A percentile compares a stretch with the other conserved stretches of the same genome.
phyloP scores from a whole-genome alignment of 2,888 invertebrate genomes.

The Deroplatys truncata region DNA sequence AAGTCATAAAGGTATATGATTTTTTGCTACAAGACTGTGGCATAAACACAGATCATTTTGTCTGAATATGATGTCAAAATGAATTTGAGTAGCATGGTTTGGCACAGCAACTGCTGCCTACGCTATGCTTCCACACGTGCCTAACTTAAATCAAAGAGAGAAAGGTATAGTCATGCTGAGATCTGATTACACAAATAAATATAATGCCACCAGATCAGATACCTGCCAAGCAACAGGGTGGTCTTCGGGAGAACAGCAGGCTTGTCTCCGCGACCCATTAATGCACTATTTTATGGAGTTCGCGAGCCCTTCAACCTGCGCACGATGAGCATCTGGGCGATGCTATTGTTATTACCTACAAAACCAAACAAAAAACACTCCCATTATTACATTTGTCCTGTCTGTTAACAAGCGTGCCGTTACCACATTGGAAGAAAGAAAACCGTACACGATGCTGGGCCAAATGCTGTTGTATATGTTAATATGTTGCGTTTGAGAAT shows the following conservation, averaged over 20 bases:
- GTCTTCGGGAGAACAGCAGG: neutral
- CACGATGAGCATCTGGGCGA: neutral
- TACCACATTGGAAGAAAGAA: too few species aligned
- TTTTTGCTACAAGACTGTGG: neutral
- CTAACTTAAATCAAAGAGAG: neutral
- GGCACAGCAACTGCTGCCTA: neutral
- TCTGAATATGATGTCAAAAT: neutral
- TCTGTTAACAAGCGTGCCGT: neutral
- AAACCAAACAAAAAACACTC: neutral
- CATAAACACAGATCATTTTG: neutral
- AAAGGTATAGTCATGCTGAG: neutral
- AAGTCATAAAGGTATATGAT: too few species aligned
- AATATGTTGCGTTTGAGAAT: too few species aligned
- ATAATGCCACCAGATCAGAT: neutral
- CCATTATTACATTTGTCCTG: neutral
- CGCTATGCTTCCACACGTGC: neutral
- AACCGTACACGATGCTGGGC: too few species aligned
- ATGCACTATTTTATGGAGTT: neutral
- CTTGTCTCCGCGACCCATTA: neutral
- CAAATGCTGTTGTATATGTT: too few species aligned
- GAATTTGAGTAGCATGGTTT: neutral
- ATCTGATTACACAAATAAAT: neutral
- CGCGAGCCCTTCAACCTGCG: neutral
- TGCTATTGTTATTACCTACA: neutral
- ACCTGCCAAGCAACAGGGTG: neutral